Base-by-base conservation (phyloP, 2,113 vertebrate genomes). In the Psephotus haematonotus region DNA sequence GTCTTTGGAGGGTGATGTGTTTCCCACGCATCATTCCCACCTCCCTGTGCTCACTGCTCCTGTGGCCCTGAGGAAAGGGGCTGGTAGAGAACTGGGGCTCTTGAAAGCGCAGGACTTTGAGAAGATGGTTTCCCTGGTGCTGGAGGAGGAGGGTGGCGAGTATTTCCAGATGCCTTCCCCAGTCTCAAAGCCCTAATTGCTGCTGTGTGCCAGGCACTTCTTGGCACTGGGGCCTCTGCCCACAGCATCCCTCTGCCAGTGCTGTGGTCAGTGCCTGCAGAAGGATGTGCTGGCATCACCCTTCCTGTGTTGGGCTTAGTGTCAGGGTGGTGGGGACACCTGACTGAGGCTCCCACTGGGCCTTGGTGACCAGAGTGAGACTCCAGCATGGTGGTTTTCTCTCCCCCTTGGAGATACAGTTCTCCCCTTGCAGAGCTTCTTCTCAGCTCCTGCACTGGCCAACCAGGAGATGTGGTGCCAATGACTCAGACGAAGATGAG, bases 401-500 rank as follows among this genome's bases (percentile, higher is more conserved):
- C 44, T 53, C 41, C 37, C 8, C 8, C 49, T 83, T 0, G 0
- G 91, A 88, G 25, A 33, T 2, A 28, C 0, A 1, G 43, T 80
- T 13, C 49, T 95, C 43, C 49, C 16, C 8, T 44, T 17, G 43
- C 81, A 86, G 79, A 89, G 27, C 62, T 81, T 82, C 6, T 1
- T 11, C 76, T 94, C 17, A 14, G 77, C 81, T 95, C 88, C 91
- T 97, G 85, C 81, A 37, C 80, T 83, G 97, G 97, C 93, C 47
- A 63, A 49, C 89, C 62, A 77, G 90, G 91, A 97, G 93, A 91
- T 1, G 78, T 97, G 81, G 84, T 97, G 93, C 93, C 86, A 95
- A 90, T 97, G 97, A 97, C 89, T 98, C 97, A 98, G 97, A 96
- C 33, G 28, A 93, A 97, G 95, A 97, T 50, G 95, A 97, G 82